Base-by-base conservation (phyloP, 1,140 invertebrate genomes). In the Diorhabda carinulata region DNA sequence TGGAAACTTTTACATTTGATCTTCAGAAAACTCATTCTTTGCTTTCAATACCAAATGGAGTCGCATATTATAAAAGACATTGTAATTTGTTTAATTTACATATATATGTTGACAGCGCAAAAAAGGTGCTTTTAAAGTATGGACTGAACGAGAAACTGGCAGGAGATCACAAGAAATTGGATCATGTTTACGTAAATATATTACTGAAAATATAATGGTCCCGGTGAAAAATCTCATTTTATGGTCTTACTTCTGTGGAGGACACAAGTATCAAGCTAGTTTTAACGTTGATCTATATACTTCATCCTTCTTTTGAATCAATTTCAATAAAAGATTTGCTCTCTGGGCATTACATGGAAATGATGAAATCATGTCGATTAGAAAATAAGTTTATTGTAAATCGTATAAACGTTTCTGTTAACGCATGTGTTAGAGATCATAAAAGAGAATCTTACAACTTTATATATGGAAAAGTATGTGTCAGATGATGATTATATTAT, bases 201-300 rank as follows among this genome's bases (percentile, higher is more conserved):
- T 79, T 42, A 67, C 57, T 67, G 62, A 74, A 64, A 70, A 75
- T 57, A 47, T 78, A 6, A 43, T 58, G 64, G 6, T 40, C 9
- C 63, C 43, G 52, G 70, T 79, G 44, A 73, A 77, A 65, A 8
- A 78, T 47, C 70, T 81, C 62, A 74, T 78, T 61, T 68, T 82
- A n/a, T 82, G 78, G 80, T 73, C 69, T 62, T 76, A 82, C 71
- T 79, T 70, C 7, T 81, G 78, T 65, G 81, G 78, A 4, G 78
- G 78, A 5, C 79, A 81, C 71, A 82, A 81, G 78, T 66, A 80
- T 81, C 43, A 81, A 81, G 74, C 63, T 82, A 42, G 70, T 69
- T 9, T 44, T 80, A 65, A 76, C 80, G 69, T 58, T 80, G 43
- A 78, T 78, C 71, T 52, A 71, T 58, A 52, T 77, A 57, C 61